Evolutionary conservation across 2,888 invertebrate species (phyloP).

Genomic region (Platycheirus rosarum): DNA sequence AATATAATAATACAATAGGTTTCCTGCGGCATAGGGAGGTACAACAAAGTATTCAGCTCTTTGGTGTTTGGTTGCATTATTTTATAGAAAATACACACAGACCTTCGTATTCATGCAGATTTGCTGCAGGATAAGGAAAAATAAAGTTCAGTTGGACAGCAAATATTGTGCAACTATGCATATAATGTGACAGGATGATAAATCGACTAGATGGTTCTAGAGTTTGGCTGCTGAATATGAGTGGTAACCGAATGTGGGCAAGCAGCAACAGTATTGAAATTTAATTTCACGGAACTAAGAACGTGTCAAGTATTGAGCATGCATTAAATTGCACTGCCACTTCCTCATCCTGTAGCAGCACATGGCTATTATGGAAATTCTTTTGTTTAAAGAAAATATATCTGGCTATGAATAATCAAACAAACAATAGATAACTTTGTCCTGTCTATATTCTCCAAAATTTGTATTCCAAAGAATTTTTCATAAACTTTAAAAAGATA

Average conservation of each 20-base stretch:
- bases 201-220: slow-evolving; percentile 41
- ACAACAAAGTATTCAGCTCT: background rate
- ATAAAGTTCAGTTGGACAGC: slow-evolving; percentile 40
- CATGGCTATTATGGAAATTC: too few relatives aligned
- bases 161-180: slow-evolving; percentile 64
- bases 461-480: too few relatives aligned
- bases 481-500: too few relatives aligned
- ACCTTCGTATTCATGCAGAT: slow-evolving; percentile 28
- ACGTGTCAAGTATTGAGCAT: slow-evolving; percentile 25
- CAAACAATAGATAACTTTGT: too few relatives aligned
- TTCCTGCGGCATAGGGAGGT: background rate
- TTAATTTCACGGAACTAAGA: slow-evolving; percentile 48
- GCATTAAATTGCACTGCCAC: slow-evolving; percentile 28
- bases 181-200: slow-evolving; percentile 70
- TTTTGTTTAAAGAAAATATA: too few relatives aligned
- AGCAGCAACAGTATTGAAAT: slow-evolving; percentile 14
- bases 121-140: slow-evolving; percentile 26
- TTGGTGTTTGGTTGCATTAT: background rate
- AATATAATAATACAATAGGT: background rate
- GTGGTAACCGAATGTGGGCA: background rate
- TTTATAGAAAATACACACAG: slow-evolving; percentile 6
- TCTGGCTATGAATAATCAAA: too few relatives aligned
- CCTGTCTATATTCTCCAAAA: too few relatives aligned
- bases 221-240: too few relatives aligned
- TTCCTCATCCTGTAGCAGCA: background rate